Conservation (phyloP, 2,797 vertebrate species). For the Neosilurus hyrtlii region DNA sequence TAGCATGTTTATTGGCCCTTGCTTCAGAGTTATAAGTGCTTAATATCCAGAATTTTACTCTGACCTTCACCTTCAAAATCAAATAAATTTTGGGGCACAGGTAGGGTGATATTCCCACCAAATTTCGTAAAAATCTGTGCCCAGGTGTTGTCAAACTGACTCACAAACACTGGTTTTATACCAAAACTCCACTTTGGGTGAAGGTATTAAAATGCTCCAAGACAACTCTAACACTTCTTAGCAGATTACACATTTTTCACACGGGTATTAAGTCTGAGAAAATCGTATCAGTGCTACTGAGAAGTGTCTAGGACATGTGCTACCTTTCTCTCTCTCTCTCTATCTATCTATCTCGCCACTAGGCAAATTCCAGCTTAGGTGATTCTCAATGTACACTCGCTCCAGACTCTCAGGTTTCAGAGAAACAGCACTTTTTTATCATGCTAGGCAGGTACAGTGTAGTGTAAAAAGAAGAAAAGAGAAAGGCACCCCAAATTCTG, state of each 20-base stretch:
- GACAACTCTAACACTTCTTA: neutral
- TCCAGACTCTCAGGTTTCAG: neutral
- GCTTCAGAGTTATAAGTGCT: too few species aligned
- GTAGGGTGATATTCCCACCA: too few species aligned
- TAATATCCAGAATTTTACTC: too few species aligned
- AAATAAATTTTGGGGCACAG: too few species aligned
- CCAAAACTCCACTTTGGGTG: too few species aligned
- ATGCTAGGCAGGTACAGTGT: neutral
- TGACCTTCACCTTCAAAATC: too few species aligned
- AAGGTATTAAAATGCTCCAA: neutral
- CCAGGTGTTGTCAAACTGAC: too few species aligned
- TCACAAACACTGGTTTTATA: too few species aligned
- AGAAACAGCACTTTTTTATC: neutral
- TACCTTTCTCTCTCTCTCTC: conserved; percentile 33
- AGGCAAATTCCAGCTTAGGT: conserved; percentile 46
- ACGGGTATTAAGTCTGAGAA: neutral
- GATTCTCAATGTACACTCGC: neutral
- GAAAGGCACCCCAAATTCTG: neutral
- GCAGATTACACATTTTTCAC: neutral
- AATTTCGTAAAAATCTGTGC: too few species aligned
- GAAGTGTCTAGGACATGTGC: conserved; percentile 13
- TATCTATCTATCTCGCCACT: neutral
- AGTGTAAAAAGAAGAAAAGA: neutral
- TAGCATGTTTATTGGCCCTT: too few species aligned
- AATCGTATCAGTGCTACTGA: too few species aligned